phyloP scores from a whole-genome alignment of 2,888 invertebrate genomes.

The Stenchaetothrips biformis region DNA sequence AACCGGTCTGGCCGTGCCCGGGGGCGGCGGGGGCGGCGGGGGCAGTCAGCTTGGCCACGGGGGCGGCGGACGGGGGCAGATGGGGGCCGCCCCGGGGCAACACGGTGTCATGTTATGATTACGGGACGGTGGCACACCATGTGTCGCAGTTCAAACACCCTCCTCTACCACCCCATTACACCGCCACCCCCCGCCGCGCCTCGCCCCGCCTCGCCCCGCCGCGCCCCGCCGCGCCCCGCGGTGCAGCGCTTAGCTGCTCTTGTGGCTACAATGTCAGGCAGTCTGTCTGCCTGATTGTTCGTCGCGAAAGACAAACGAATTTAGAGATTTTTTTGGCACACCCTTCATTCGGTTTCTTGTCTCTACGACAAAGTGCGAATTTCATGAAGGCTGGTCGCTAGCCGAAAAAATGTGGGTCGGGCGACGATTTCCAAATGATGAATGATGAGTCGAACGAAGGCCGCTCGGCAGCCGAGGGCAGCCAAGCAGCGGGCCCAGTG shows the following conservation, averaged over 20 bases:
- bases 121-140: not conserved
- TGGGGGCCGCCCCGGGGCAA: not conserved
- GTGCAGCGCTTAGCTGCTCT: not conserved
- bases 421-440: too few relatives aligned
- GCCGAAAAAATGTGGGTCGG: too few relatives aligned
- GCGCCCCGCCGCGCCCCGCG: not conserved
- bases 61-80: not conserved
- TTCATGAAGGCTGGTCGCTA: too few relatives aligned
- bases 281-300: too few relatives aligned
- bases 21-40: not conserved
- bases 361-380: too few relatives aligned
- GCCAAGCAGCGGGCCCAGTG: too few relatives aligned
- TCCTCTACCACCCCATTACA: not conserved
- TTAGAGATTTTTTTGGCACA: too few relatives aligned
- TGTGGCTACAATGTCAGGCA: not conserved
- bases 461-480: too few relatives aligned
- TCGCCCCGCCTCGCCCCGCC: too few relatives aligned
- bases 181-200: not conserved
- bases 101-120: conserved; percentile 1
- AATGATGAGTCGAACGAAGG: too few relatives aligned
- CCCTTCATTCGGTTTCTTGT: too few relatives aligned
- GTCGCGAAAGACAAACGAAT: too few relatives aligned
- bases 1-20: not conserved
- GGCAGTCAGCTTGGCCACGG: not conserved
- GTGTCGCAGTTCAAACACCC: not conserved